Base-by-base conservation (phyloP, 2,797 vertebrate species). In the Emys orbicularis region DNA sequence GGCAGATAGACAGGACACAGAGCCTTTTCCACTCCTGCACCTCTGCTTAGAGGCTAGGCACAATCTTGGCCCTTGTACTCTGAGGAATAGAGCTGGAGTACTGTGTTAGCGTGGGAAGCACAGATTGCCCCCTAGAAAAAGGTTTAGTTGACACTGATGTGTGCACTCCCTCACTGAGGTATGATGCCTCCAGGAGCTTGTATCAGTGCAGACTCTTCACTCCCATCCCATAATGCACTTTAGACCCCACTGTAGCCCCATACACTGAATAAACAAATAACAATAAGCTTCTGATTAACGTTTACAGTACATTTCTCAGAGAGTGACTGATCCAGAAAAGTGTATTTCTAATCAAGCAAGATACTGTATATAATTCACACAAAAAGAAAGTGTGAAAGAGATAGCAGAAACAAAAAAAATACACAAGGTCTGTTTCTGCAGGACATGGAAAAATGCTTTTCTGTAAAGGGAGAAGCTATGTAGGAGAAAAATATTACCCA, bases 151-250 rank as follows among this genome's bases (percentile, higher is more conserved):
- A 52, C 52, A 52, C 52, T 52, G 52, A 52, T 19, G 52, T 52
- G 52, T 52, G 18, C 18, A 52, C 52, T 52, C 52, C 52, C 52
- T 7, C 52, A 52, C 16, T 19, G 52, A 52, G 16, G 52, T 52
- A 19, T 19, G 52, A 52, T 52, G 16, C 52, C 52, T 52, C 52
- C 52, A 18, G 52, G 52, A 52, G 52, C 16, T 52, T 52, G 52
- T 52, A 52, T 52, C 52, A 50, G 87, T 16, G 54, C 16, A 82
- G 9, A 59, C 50, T 74, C 59, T 37, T 84, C 47, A 15, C n/a
- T 54, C 50, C 49, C 86, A 10, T 56, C 7, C 18, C 47, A 52
- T 15, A 88, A 54, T 3, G 54, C 0, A 0, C 2, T 0, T 12
- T 56, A 89, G 21, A 82, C 6, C 31, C 44, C 34, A 3, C 6